Evolutionary conservation across 2,113 vertebrate species (phyloP).

Genomic region (Garra rufa): DNA sequence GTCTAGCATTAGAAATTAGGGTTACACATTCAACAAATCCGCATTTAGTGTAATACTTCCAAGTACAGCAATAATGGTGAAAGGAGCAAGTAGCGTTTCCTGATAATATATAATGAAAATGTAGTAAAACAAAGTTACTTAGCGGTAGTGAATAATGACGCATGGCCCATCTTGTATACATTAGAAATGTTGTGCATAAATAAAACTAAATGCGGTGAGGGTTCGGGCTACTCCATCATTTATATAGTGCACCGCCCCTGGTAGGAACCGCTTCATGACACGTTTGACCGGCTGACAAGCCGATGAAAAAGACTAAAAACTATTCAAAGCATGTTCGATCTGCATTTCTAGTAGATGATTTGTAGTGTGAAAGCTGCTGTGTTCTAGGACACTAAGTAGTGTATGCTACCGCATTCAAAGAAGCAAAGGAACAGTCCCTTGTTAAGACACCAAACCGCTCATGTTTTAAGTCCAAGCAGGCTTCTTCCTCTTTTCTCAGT

Average conservation of each 20-base stretch:
- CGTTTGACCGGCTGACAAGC: not conserved
- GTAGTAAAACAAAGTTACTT: conserved; percentile 37
- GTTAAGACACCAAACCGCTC: conserved; percentile 48
- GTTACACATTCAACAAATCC: conserved; percentile 36
- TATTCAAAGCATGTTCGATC: conserved; percentile 50
- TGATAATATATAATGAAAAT: conserved; percentile 26
- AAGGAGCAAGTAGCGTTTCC: conserved; percentile 37
- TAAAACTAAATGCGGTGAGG: conserved; percentile 22
- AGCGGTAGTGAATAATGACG: conserved; percentile 30
- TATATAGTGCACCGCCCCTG: conserved; percentile 8
- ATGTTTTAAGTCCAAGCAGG: conserved; percentile 50
- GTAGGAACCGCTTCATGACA: not conserved
- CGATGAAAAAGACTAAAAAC: conserved; percentile 33
- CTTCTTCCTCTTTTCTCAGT: not conserved
- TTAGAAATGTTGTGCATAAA: conserved; percentile 44
- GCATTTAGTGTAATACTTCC: conserved; percentile 40
- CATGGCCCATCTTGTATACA: not conserved
- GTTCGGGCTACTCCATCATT: conserved; percentile 27
- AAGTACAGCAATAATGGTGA: conserved; percentile 36
- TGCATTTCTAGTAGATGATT: conserved; percentile 49
- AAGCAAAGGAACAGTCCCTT: conserved; percentile 54
- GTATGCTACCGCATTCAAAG: conserved; percentile 44
- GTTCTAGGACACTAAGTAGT: conserved; percentile 49
- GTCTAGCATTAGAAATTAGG: conserved; percentile 13
- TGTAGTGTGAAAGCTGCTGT: conserved; percentile 50